Evolutionary conservation across 2,113 vertebrate species (phyloP).

Genomic region (Danio rerio): DNA sequence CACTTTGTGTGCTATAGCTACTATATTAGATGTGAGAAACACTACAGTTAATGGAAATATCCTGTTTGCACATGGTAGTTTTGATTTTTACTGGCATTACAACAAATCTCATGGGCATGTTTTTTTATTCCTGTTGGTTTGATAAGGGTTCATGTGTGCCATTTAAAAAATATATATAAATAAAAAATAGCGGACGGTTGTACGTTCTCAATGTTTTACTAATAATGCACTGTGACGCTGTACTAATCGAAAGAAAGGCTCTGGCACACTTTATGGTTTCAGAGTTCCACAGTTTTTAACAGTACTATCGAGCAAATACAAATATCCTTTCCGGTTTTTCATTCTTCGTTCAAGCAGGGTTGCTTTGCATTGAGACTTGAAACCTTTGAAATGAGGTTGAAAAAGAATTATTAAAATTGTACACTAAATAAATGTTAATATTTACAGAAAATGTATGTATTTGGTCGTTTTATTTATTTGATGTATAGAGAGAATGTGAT

Average conservation of each 20-base stretch:
- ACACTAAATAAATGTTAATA: slow-evolving; percentile 78
- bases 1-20: slow-evolving; percentile 51
- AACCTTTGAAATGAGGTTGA: slow-evolving; percentile 69
- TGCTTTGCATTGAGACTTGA: slow-evolving; percentile 70
- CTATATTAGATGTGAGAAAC: slow-evolving; percentile 59
- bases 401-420: slow-evolving; percentile 69
- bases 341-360: slow-evolving; percentile 40
- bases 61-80: slow-evolving; percentile 13
- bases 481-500: too few species aligned
- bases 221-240: slow-evolving; percentile 21
- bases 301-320: neutral
- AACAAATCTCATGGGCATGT: neutral
- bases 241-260: slow-evolving; percentile 14
- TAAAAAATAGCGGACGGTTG: neutral
- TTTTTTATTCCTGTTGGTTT: slow-evolving; percentile 57
- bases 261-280: neutral
- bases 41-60: slow-evolving; percentile 8
- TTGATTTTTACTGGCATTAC: slow-evolving; percentile 35
- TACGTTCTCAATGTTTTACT: neutral
- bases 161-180: neutral
- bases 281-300: slow-evolving; percentile 15
- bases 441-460: slow-evolving; percentile 56
- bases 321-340: neutral
- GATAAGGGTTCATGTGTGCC: slow-evolving; percentile 55
- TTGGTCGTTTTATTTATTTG: neutral